Conservation (phyloP, 2,113 vertebrate species). For the Lophotis ruficrista region DNA sequence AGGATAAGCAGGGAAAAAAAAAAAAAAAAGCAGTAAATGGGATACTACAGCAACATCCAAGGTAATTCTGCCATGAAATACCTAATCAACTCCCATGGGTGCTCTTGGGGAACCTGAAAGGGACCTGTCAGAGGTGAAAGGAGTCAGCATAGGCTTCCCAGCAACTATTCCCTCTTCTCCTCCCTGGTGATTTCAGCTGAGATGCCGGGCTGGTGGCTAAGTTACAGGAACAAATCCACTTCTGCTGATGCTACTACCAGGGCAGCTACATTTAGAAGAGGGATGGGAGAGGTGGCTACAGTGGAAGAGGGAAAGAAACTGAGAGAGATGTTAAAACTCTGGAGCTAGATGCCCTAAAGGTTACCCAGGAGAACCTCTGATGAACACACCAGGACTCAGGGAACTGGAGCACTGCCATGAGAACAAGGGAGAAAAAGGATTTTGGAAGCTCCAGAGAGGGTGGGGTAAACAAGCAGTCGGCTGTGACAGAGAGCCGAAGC, state of each 20-base stretch:
- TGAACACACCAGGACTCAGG: not conserved
- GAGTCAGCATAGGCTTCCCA: not conserved
- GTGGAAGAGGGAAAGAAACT: not conserved
- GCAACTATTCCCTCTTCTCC: not conserved
- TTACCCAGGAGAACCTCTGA: not conserved
- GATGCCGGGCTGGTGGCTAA: not conserved
- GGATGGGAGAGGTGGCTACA: not conserved
- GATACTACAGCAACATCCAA: not conserved
- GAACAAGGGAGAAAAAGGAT: slow-evolving; percentile 34
- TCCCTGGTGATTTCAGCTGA: not conserved
- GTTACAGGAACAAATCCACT: not conserved
- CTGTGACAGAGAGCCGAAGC: slow-evolving; percentile 69
- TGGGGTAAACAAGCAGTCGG: slow-evolving; percentile 72
- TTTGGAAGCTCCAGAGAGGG: slow-evolving; percentile 56
- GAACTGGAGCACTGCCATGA: slow-evolving; percentile 8
- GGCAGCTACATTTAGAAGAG: not conserved
- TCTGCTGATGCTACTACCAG: not conserved
- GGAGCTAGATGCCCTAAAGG: not conserved
- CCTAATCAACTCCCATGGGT: not conserved
- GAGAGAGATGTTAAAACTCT: not conserved
- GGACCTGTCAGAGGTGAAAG: not conserved
- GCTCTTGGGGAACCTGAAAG: not conserved
- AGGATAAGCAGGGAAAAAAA: not conserved
- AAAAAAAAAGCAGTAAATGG: not conserved
- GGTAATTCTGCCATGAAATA: not conserved